A percentile compares a stretch with the other conserved stretches of the same genome.
These are phyloP conservation scores for Aphelenchoides bicaudatus DNA, from an alignment of 2,888 invertebrate genomes.

Conservation along the genomic window DNA sequence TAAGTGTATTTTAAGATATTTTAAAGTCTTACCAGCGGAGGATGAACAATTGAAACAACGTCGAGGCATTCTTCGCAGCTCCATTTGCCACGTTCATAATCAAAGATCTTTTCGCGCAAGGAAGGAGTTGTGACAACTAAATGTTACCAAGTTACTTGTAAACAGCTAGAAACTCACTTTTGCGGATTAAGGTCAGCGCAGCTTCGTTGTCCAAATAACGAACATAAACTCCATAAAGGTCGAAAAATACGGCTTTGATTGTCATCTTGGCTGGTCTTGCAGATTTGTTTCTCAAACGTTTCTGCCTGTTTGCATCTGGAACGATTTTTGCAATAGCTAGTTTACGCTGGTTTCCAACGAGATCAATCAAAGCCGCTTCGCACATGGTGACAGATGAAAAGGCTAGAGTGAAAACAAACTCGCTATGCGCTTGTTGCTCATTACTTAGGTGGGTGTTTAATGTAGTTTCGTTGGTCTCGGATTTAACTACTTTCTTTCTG, in stretches of 20 bases:
- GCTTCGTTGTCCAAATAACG: conserved; percentile 9
- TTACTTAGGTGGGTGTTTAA: too few species aligned
- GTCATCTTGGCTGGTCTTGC: neutral
- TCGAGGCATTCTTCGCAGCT: conserved; percentile 11
- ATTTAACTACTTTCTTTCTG: too few species aligned
- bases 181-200: conserved; percentile 4
- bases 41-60: neutral
- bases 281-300: too few species aligned
- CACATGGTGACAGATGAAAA: too few species aligned
- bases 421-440: too few species aligned
- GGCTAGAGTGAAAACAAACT: too few species aligned
- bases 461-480: too few species aligned
- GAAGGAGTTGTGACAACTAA: neutral
- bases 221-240: conserved; percentile 9
- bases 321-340: too few species aligned
- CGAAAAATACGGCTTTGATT: conserved; percentile 14
- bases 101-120: conserved; percentile 5
- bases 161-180: neutral
- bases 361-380: too few species aligned
- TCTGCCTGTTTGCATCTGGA: too few species aligned
- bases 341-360: too few species aligned
- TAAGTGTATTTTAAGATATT: neutral
- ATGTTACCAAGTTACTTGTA: neutral
- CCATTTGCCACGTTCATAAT: neutral
- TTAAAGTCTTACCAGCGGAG: conserved; percentile 10